phyloP scores from a whole-genome alignment of 2,888 invertebrate species.

The Rotaria sp. region DNA sequence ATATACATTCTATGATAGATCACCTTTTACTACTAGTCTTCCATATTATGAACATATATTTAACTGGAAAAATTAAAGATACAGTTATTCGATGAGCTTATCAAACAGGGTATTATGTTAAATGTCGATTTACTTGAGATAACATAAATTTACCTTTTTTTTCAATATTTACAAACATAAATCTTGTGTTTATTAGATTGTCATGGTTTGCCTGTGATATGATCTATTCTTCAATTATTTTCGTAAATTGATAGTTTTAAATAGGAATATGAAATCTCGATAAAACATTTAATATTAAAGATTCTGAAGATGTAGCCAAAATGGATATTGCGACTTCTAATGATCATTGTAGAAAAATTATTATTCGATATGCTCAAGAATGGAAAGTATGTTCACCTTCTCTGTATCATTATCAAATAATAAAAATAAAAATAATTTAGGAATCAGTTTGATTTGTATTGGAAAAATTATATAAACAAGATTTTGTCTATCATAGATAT shows the following conservation, averaged over 20 bases:
- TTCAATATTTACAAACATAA: neutral
- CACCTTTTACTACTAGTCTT: constrained; percentile 95
- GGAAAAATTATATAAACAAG: constrained; percentile 84
- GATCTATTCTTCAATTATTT: constrained; percentile 44
- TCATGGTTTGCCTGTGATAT: constrained; percentile 81
- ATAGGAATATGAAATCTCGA: constrained; percentile 58
- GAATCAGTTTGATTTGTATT: constrained; percentile 99
- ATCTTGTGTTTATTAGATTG: constrained; percentile 57
- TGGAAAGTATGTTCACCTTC: constrained; percentile 62
- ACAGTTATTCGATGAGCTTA: constrained; percentile 92
- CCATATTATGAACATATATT: constrained; percentile 97
- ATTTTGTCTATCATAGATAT: constrained; percentile 91
- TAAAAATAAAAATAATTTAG: constrained; percentile 63
- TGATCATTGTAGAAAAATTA: constrained; percentile 86
- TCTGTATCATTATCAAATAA: neutral
- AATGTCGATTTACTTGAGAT: constrained; percentile 89
- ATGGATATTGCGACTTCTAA: constrained; percentile 95
- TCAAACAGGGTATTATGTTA: constrained; percentile 75
- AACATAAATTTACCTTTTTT: neutral
- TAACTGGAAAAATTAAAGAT: constrained; percentile 96
- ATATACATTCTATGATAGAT: constrained; percentile 95
- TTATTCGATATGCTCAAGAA: constrained; percentile 83
- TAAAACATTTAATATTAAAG: constrained; percentile 72
- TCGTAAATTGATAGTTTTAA: constrained; percentile 59
- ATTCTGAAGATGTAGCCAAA: constrained; percentile 87